These are phyloP conservation scores for Stylophora pistillata DNA, from an alignment of 64 coral and sea anemone genomes.

Conservation along the genomic window DNA sequence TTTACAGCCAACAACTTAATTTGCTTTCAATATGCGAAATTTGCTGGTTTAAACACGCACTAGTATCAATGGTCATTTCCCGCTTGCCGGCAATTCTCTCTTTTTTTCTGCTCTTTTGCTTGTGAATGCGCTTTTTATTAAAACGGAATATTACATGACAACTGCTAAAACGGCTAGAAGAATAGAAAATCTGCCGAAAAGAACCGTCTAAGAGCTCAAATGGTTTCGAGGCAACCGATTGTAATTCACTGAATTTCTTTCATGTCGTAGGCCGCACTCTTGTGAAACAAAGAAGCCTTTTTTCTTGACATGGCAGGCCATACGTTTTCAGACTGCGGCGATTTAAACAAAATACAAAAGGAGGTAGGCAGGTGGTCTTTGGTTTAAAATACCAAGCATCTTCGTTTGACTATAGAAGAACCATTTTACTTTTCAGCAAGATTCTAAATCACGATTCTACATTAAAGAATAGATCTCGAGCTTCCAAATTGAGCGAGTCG, in stretches of 20 bases:
- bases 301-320: neutral
- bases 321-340: neutral
- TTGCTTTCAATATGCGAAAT: neutral
- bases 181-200: conserved; percentile 1
- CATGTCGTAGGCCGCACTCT: neutral
- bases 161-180: neutral
- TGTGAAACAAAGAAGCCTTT: conserved; percentile 5
- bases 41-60: conserved; percentile 19
- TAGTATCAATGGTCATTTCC: conserved; percentile 39
- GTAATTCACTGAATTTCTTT: conserved; percentile 28
- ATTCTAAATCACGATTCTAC: conserved; percentile 10
- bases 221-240: neutral
- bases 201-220: conserved; percentile 1
- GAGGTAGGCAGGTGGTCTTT: conserved; percentile 4
- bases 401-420: neutral
- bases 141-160: neutral
- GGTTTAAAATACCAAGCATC: conserved; percentile 32
- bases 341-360: conserved; percentile 10
- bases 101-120: conserved; percentile 1
- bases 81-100: conserved; percentile 13
- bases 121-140: conserved; percentile 25
- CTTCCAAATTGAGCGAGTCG: neutral
- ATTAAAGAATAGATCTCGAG: neutral
- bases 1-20: neutral
- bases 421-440: neutral